These are phyloP conservation scores for Papilio protenor DNA, from an alignment of 2,888 invertebrate genomes.

Conservation along the genomic window DNA sequence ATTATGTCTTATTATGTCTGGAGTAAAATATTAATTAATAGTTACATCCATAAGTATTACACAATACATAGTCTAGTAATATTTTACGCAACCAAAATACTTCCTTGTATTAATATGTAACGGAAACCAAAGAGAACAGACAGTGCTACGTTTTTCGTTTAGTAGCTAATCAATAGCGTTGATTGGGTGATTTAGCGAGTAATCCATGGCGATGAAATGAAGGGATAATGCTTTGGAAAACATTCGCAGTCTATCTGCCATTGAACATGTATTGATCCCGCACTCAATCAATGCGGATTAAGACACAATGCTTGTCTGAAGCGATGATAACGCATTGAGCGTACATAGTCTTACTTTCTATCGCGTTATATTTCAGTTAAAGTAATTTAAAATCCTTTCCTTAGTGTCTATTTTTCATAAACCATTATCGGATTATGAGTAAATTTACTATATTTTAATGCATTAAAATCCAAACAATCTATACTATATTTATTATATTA, in stretches of 20 bases:
- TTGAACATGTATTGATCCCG: constrained; percentile 25
- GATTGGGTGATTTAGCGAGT: constrained; percentile 27
- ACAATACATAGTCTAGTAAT: too few relatives aligned
- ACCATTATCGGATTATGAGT: too few relatives aligned
- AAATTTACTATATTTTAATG: too few relatives aligned
- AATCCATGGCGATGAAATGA: constrained; percentile 32
- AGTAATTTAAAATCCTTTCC: too few relatives aligned
- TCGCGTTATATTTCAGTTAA: too few relatives aligned
- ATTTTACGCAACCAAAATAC: neutral
- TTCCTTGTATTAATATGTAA: neutral
- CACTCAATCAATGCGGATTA: constrained; percentile 35
- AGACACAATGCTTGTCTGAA: constrained; percentile 27
- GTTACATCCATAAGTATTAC: too few relatives aligned
- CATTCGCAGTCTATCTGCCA: constrained; percentile 20
- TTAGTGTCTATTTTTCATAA: too few relatives aligned
- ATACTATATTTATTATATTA: too few relatives aligned
- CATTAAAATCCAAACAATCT: too few relatives aligned
- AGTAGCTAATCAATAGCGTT: constrained; percentile 17
- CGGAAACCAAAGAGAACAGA: neutral
- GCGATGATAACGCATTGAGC: neutral
- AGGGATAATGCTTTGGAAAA: constrained; percentile 19
- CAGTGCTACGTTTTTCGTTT: neutral
- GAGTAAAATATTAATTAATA: too few relatives aligned
- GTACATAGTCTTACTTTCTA: constrained; percentile 3
- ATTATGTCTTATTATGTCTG: too few relatives aligned